These are phyloP conservation scores for Atherinomorus stipes DNA, from an alignment of 2,113 vertebrate species.

Conservation along the genomic window DNA sequence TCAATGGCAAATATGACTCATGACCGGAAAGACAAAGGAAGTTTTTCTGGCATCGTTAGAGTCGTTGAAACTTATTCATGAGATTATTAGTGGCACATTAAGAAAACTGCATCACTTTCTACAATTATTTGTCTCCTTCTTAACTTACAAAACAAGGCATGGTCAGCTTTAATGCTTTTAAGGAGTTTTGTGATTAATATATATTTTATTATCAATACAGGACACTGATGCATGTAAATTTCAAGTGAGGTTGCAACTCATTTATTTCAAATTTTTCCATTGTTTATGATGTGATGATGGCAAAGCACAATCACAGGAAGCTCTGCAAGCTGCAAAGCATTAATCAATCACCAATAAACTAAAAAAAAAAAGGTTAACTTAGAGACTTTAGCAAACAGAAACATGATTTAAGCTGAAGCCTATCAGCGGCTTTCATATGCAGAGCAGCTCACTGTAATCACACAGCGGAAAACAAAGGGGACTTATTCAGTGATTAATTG, in stretches of 20 bases:
- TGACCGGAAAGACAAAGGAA: conserved; percentile 16
- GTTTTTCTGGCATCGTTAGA: conserved; percentile 4
- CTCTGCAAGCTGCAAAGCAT: conserved; percentile 31
- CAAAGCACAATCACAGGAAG: conserved; percentile 19
- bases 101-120: neutral
- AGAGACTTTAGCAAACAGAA: conserved; percentile 31
- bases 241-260: neutral
- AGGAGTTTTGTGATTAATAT: neutral
- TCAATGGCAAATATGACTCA: conserved; percentile 26
- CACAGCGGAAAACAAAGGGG: conserved; percentile 38
- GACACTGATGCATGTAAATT: no score
- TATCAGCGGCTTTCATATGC: conserved; percentile 66
- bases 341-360: conserved; percentile 67
- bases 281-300: conserved; percentile 17
- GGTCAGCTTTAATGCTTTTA: neutral
- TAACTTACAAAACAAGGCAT: neutral
- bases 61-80: conserved; percentile 60
- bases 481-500: conserved; percentile 68
- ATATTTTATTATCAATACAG: neutral
- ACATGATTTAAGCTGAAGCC: conserved; percentile 20
- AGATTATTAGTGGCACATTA: conserved; percentile 8
- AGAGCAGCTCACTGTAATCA: conserved; percentile 41
- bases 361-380: conserved; percentile 58
- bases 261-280: neutral
- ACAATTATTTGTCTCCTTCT: accelerated